Conservation (phyloP, 2,888 invertebrate genomes). For the Mesochorus sp. region DNA sequence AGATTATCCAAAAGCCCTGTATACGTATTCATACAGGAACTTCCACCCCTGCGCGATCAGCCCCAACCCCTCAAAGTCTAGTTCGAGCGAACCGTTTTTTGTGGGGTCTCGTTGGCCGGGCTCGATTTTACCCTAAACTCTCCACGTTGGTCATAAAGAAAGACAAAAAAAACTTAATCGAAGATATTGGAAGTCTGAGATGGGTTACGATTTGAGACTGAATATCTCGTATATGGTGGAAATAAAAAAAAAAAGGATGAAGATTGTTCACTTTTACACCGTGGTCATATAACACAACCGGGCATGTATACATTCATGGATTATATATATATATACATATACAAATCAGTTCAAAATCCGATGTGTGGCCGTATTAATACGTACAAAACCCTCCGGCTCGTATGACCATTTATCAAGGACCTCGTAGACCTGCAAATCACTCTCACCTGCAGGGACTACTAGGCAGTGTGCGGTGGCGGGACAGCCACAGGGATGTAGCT, state of each 20-base stretch:
- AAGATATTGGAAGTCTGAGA: too few species aligned
- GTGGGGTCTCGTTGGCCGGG: too few species aligned
- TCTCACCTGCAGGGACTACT: conserved; percentile 60
- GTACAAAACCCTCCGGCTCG: conserved; percentile 59
- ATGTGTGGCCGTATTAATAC: conserved; percentile 61
- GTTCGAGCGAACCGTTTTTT: too few species aligned
- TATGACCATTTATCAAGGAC: conserved; percentile 66
- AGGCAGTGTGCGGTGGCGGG: conserved; percentile 5
- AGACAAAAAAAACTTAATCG: too few species aligned
- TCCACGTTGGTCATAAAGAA: too few species aligned
- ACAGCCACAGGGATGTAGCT: conserved; percentile 39
- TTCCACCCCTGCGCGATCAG: too few species aligned
- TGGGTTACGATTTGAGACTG: too few species aligned
- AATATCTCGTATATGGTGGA: not conserved
- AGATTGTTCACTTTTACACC: conserved; percentile 10
- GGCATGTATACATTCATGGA: not conserved
- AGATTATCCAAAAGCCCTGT: too few species aligned
- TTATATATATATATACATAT: not conserved
- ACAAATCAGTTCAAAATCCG: conserved; percentile 59
- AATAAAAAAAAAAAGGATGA: conserved; percentile 1
- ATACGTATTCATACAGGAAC: too few species aligned
- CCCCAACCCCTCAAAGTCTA: too few species aligned
- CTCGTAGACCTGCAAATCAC: conserved; percentile 68
- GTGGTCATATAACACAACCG: conserved; percentile 2
- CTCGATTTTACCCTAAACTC: too few species aligned